A percentile compares a stretch with the other conserved stretches of the same genome.
These are phyloP conservation scores for Drosophila elegans DNA, from an alignment of 1,140 invertebrate species.

Conservation along the genomic window DNA sequence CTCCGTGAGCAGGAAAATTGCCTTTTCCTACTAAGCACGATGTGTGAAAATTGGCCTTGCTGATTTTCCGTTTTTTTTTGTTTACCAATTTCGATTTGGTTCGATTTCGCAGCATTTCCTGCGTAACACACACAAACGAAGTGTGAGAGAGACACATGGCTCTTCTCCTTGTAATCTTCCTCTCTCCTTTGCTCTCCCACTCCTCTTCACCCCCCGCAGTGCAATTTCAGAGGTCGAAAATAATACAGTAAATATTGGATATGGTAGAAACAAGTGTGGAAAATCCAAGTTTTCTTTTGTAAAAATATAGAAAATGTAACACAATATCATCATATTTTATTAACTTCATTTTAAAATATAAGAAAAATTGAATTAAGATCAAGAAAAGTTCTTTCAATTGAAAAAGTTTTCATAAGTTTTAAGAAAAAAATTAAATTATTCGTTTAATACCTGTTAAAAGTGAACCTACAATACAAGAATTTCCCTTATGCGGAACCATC, in stretches of 20 bases:
- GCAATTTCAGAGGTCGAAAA: slow-evolving; percentile 47
- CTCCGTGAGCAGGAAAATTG: slow-evolving; percentile 62
- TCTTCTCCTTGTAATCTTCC: slow-evolving; percentile 14
- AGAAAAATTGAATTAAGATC: too few relatives aligned
- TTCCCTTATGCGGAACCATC: slow-evolving; percentile 3
- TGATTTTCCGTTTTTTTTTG: slow-evolving; percentile 42
- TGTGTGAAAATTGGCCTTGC: slow-evolving; percentile 75
- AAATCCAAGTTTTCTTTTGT: not conserved
- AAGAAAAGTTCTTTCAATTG: too few relatives aligned
- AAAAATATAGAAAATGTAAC: too few relatives aligned
- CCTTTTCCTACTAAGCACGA: slow-evolving; percentile 58
- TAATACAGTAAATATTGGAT: slow-evolving; percentile 40
- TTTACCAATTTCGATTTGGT: slow-evolving; percentile 12
- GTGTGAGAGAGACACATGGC: slow-evolving; percentile 34
- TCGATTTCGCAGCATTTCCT: slow-evolving; percentile 51
- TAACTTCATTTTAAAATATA: too few relatives aligned
- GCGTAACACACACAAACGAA: slow-evolving; percentile 45
- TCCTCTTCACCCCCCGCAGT: slow-evolving; percentile 66
- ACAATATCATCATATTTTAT: too few relatives aligned
- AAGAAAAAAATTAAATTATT: not conserved
- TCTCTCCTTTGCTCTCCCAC: slow-evolving; percentile 13
- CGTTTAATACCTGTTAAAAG: not conserved
- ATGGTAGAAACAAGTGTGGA: slow-evolving; percentile 8
- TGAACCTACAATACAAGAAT: not conserved
- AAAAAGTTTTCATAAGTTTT: too few relatives aligned